Base-by-base conservation (phyloP, 2,888 invertebrate genomes). In the Glyphotaelius pellucidus region DNA sequence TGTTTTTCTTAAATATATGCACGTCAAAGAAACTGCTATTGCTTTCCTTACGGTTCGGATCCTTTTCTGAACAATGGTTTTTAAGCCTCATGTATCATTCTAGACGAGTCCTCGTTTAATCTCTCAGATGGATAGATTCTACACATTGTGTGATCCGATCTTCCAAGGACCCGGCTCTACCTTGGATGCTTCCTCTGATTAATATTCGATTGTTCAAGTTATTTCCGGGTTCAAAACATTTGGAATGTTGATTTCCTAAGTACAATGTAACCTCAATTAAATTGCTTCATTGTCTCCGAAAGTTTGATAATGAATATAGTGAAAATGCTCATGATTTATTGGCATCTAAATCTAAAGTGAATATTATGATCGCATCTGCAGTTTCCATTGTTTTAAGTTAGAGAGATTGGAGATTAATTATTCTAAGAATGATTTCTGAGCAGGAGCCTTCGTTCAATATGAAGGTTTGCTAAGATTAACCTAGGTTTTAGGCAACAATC, bases 141-240 rank as follows among this genome's bases (percentile, higher is more conserved):
- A n/a, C 67, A 67, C 9, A 67, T 67, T 67, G 88, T 88, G 7
- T 30, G 35, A 86, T 86, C 86, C 15, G 32, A 88, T 88, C 88
- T 79, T 35, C 89, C 80, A 89, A 89, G 89, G 89, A 89, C 80
- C 11, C 38, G 9, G 35, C 14, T 42, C 79, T 89, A 85, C 92
- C 92, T 92, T 90, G 92, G 81, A 67, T 89, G 90, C 89, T 92
- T 92, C 92, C 92, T 91, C 83, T 84, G 83, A 89, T 92, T 92
- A 92, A 92, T 87, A 31, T 38, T 90, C 92, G 80, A 92, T 91
- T 90, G 92, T 92, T 85, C 30, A 15, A 14, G n/a, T 87, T 47
- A 89, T 89, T 92, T 92, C 91, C 92, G 92, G 89, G 89, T 90
- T 88, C 88, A 91, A 88, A 91, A 92, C 86, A 90, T 90, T 92